Percentiles rank a stretch among this genome's conserved stretches.
phyloP scores from a whole-genome alignment of 2,888 invertebrate genomes.

The Euplagia quadripunctaria region DNA sequence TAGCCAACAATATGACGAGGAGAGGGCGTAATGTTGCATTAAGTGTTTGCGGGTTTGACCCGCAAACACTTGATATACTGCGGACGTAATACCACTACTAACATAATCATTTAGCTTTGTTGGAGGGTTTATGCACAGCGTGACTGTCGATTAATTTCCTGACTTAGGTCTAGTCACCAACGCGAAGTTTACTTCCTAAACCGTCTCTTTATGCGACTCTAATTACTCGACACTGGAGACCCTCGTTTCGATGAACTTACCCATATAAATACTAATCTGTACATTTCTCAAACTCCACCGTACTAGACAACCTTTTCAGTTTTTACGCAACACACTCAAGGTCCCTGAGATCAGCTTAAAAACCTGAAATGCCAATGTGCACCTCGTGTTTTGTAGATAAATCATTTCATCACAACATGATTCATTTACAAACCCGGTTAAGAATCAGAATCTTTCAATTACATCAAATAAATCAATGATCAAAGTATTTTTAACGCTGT shows the following conservation, averaged over 20 bases:
- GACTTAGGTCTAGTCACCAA: neutral
- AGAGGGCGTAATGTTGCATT: neutral
- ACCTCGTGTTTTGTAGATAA: too few relatives aligned
- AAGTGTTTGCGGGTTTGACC: neutral
- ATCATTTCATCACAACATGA: too few relatives aligned
- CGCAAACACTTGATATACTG: neutral
- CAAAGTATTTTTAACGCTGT: too few relatives aligned
- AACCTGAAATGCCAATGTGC: too few relatives aligned
- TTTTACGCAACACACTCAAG: neutral
- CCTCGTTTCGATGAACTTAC: neutral
- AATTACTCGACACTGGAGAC: neutral
- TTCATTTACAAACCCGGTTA: too few relatives aligned
- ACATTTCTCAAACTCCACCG: neutral
- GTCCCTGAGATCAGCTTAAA: too few relatives aligned
- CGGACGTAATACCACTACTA: neutral
- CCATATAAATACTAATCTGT: too few relatives aligned
- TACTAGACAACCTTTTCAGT: neutral
- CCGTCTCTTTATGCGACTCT: too few relatives aligned
- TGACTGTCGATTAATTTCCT: neutral
- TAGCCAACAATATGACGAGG: constrained; percentile 37
- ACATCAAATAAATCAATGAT: too few relatives aligned
- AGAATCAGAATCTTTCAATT: too few relatives aligned
- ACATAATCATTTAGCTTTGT: neutral
- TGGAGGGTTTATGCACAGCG: neutral
- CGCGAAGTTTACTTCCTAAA: too few relatives aligned